Evolutionary conservation across 1,140 invertebrate genomes (phyloP), one percentile per base, ranked within the genome.

Genomic region (Spodoptera frugiperda): DNA sequence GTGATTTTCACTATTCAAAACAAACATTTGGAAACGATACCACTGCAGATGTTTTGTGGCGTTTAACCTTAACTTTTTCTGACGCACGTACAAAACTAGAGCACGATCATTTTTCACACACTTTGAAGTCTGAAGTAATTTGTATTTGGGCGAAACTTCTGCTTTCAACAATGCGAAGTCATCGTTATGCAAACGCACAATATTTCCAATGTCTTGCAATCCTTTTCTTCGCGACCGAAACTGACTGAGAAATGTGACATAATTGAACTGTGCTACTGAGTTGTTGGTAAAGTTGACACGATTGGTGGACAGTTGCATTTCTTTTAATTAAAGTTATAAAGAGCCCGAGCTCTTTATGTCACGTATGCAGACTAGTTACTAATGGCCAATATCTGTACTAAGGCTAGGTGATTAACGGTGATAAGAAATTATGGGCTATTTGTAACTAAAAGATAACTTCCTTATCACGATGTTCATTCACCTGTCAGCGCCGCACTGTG

Each of bases 231-330:
- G 78, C 0, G 88, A 82, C 17, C 87, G 82, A 72, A 85, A 83
- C 67, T 90, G 87, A 68, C 86, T 88, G 19, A 92, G 74, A 59
- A 93, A 88, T 53, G 89, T 83, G 6, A 91, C 89, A 78, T 93
- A 93, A 81, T 91, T 93, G 61, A 87, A 92, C 39, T 93, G 89
- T 15, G 89, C 84, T 11, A 90, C 81, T 0, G 92, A 87, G 2
- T 86, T 74, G 79, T 80, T 88, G 48, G 86, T 88, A 72, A 93
- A 93, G 81, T 92, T 91, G 6, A 93, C 87, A 61, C 92, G 88
- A 76, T 79, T 92, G 19, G 87, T 84, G 39, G 90, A 84, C 78
- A 93, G 79, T 68, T 90, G 92, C 92, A 93, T 93, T n/a, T 10
- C 30, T 46, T 63, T 74, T n/a, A 21, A 30, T 81, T 86, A 77